Evolutionary conservation across 92 coral and sea anemone species (phyloP).

Genomic region (Diadumene lineata): DNA sequence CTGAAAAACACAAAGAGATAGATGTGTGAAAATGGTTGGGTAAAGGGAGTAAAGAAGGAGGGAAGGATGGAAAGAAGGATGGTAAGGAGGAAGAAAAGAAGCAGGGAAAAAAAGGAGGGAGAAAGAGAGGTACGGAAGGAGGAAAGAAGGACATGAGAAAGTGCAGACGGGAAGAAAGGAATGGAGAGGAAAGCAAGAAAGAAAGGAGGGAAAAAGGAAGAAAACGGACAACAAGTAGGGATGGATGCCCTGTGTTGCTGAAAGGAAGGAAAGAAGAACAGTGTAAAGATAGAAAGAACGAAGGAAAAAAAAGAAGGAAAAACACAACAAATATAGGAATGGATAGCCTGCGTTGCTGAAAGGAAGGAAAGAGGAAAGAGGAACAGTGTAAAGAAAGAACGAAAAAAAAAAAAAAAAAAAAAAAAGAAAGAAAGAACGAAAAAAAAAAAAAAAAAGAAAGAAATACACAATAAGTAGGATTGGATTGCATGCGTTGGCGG

Average conservation of each 20-base stretch:
- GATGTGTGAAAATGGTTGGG: neutral
- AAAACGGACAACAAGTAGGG: neutral
- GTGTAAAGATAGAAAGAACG: neutral
- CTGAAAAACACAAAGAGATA: slow-evolving; percentile 17
- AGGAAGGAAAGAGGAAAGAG: too few species aligned
- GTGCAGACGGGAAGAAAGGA: too few species aligned
- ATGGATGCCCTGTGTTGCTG: too few species aligned
- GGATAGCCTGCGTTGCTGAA: too few species aligned
- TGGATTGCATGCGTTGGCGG: too few species aligned
- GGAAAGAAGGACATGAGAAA: neutral
- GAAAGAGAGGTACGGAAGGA: neutral
- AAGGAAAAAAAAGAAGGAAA: neutral
- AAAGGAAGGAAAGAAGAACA: neutral
- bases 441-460: too few species aligned
- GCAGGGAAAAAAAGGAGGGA: neutral
- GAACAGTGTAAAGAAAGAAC: too few species aligned
- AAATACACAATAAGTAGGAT: too few species aligned
- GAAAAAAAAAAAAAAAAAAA: too few species aligned
- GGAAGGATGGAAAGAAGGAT: neutral
- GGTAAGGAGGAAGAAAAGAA: neutral
- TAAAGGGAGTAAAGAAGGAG: neutral
- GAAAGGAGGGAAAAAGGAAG: neutral
- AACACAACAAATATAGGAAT: too few species aligned
- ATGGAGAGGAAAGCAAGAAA: neutral
- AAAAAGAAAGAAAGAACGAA: too few species aligned